Evolutionary conservation across 2,113 vertebrate genomes (phyloP).

Genomic region (Scartelaos histophorus): DNA sequence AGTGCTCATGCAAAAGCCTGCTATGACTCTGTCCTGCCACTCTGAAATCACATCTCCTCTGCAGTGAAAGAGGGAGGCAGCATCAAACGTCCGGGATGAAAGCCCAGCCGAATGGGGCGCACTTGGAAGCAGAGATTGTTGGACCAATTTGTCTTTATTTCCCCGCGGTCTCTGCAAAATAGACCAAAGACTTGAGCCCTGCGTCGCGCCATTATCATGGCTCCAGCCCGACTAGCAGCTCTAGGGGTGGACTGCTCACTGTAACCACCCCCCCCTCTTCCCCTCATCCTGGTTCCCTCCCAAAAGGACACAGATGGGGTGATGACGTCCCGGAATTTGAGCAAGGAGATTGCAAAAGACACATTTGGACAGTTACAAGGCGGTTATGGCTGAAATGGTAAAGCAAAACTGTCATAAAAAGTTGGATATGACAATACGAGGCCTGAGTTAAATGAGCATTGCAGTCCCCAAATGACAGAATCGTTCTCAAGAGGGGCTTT

Average conservation of each 20-base stretch:
- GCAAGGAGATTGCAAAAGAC: slow-evolving; percentile 15
- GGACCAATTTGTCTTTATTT: slow-evolving; percentile 62
- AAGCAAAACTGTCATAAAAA: slow-evolving; percentile 16
- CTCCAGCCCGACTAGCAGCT: slow-evolving; percentile 33
- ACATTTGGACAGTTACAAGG: slow-evolving; percentile 35
- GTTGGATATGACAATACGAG: neutral
- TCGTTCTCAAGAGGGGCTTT: neutral
- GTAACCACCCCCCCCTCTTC: neutral
- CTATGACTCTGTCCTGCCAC: neutral
- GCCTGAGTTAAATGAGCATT: neutral
- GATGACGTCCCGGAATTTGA: slow-evolving; percentile 12
- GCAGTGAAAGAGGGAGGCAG: slow-evolving; percentile 6
- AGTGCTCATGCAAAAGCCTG: neutral
- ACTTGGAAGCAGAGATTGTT: slow-evolving; percentile 28
- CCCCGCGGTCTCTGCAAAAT: slow-evolving; percentile 44
- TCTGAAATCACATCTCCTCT: slow-evolving; percentile 11
- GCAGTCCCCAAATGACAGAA: neutral
- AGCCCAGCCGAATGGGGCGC: slow-evolving; percentile 29
- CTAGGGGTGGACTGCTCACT: slow-evolving; percentile 28
- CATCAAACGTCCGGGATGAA: slow-evolving; percentile 51
- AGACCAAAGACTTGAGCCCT: slow-evolving; percentile 41
- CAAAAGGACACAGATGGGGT: slow-evolving; percentile 24
- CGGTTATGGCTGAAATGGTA: slow-evolving; percentile 17
- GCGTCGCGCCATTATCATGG: slow-evolving; percentile 43
- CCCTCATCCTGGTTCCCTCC: slow-evolving; percentile 13